Conservation (phyloP, 2,888 invertebrate genomes). For the Drosophila nr. medialis region DNA sequence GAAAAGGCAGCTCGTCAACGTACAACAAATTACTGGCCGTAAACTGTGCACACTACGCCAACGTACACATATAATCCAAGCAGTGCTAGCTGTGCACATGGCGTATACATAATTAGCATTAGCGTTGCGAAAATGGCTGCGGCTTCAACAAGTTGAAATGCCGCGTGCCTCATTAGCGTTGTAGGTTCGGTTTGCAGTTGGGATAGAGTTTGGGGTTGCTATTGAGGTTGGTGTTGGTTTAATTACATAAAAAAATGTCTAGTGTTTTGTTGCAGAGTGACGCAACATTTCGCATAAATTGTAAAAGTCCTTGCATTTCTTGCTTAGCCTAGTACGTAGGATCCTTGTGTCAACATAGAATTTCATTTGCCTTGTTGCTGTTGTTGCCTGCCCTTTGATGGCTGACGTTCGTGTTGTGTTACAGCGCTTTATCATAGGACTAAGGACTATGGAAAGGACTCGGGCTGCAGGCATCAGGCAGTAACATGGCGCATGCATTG, state of each 20-base stretch:
- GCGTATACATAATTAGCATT: conserved; percentile 68
- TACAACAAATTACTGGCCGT: neutral
- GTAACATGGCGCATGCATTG: conserved; percentile 44
- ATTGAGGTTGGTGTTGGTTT: conserved; percentile 20
- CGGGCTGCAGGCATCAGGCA: conserved; percentile 19
- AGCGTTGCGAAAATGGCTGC: conserved; percentile 24
- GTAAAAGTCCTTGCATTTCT: conserved; percentile 41
- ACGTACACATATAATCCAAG: neutral
- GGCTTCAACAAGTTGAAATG: conserved; percentile 49
- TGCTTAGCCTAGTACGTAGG: conserved; percentile 18
- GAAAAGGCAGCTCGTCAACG: conserved; percentile 8
- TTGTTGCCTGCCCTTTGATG: conserved; percentile 37
- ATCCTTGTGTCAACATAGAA: conserved; percentile 52
- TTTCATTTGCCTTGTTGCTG: conserved; percentile 36
- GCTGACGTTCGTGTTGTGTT: conserved; percentile 46
- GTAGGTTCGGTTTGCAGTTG: neutral
- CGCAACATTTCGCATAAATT: conserved; percentile 56
- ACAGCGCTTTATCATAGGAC: conserved; percentile 52
- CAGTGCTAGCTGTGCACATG: conserved; percentile 23
- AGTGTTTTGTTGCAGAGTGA: conserved; percentile 29
- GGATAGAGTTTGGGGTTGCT: neutral
- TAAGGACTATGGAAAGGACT: conserved; percentile 27
- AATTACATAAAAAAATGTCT: conserved; percentile 61
- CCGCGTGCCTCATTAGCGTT: conserved; percentile 8
- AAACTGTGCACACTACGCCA: neutral